Percentiles rank a stretch among this genome's conserved stretches.
These are phyloP conservation scores for Salminus brasiliensis DNA, from an alignment of 2,113 vertebrate genomes.

Conservation along the genomic window DNA sequence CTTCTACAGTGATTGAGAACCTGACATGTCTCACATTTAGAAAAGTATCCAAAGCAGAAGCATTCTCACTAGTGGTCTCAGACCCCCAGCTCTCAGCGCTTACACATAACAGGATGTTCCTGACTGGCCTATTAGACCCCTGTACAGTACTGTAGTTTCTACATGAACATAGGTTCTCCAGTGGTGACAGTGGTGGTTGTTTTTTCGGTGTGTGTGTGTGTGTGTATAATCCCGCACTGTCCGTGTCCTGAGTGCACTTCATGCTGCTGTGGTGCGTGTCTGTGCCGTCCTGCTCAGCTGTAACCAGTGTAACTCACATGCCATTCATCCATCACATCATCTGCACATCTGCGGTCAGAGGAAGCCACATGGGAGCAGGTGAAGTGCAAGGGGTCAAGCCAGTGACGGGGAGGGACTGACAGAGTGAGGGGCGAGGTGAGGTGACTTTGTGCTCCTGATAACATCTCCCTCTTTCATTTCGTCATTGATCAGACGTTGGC, in stretches of 20 bases:
- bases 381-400: neutral
- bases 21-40: too few species aligned
- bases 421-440: neutral
- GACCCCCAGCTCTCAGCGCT: too few species aligned
- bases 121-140: neutral
- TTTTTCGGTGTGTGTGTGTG: too few species aligned
- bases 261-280: neutral
- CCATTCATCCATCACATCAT: constrained; percentile 30
- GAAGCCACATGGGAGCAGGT: neutral
- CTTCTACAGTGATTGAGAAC: too few species aligned
- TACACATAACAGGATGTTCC: too few species aligned
- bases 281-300: neutral
- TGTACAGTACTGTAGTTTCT: neutral
- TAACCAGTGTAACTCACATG: neutral
- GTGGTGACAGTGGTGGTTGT: too few species aligned
- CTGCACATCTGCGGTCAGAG: neutral
- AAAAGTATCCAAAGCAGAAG: too few species aligned
- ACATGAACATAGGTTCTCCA: too few species aligned
- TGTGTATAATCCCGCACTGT: neutral
- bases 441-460: constrained; percentile 25
- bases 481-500: neutral
- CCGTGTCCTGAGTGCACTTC: neutral
- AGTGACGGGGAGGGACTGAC: constrained; percentile 7
- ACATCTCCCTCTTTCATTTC: constrained; percentile 28
- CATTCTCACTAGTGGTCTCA: too few species aligned